These are phyloP conservation scores for Ictalurus punctatus DNA, from an alignment of 2,113 vertebrate species.

Conservation along the genomic window DNA sequence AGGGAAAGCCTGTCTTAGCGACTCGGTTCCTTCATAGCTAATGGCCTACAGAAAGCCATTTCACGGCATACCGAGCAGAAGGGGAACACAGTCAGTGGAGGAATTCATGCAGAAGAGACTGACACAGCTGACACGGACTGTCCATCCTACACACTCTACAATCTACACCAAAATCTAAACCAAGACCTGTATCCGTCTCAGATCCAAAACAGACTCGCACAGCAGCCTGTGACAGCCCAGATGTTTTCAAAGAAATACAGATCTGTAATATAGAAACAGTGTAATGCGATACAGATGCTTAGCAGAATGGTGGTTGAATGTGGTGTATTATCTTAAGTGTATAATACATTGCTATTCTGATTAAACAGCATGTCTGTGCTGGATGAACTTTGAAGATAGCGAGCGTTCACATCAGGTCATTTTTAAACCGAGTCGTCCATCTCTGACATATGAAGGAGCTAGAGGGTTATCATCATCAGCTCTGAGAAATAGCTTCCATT, in stretches of 20 bases:
- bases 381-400: slow-evolving; percentile 26
- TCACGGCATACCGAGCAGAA: slow-evolving; percentile 72
- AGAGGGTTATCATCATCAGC: slow-evolving; percentile 55
- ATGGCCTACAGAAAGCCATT: slow-evolving; percentile 79
- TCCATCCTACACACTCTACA: slow-evolving; percentile 21
- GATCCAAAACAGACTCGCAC: background rate
- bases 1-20: slow-evolving; percentile 35
- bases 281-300: background rate
- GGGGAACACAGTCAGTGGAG: slow-evolving; percentile 64
- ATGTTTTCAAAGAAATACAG: background rate
- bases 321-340: background rate
- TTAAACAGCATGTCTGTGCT: background rate
- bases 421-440: slow-evolving; percentile 46
- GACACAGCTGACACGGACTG: slow-evolving; percentile 50
- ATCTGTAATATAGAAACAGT: background rate
- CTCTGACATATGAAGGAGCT: slow-evolving; percentile 36
- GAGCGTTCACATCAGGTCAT: slow-evolving; percentile 47
- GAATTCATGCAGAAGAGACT: slow-evolving; percentile 72
- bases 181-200: no score
- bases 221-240: background rate
- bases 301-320: background rate
- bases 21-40: slow-evolving; percentile 61
- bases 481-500: slow-evolving; percentile 55
- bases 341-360: background rate
- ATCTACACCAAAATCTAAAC: slow-evolving; percentile 4